Percentiles rank a stretch among this genome's conserved stretches.
Conservation (phyloP, 2,888 invertebrate species). For the Timema cristinae region DNA sequence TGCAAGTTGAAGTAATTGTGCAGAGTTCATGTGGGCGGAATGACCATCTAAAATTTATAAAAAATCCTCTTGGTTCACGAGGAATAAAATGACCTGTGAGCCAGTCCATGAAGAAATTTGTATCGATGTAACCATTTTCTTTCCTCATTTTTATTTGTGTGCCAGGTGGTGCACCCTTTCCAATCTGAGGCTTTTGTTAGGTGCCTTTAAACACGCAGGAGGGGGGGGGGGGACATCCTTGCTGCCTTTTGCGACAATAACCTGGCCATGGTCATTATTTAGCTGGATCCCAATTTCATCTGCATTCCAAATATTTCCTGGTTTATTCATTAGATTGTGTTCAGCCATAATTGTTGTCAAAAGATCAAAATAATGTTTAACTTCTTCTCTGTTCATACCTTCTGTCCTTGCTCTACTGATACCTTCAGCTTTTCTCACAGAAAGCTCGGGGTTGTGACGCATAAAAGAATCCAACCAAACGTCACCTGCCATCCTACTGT, state of each 20-base stretch:
- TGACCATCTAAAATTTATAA: conserved; percentile 38
- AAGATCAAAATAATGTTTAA: conserved; percentile 35
- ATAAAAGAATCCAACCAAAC: too few species aligned
- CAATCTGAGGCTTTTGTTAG: conserved; percentile 35
- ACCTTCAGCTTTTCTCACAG: too few species aligned
- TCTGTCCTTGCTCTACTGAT: too few species aligned
- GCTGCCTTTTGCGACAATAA: too few species aligned
- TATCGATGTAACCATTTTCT: conserved; percentile 34
- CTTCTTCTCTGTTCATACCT: conserved; percentile 36
- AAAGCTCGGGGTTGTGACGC: too few species aligned
- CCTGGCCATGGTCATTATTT: conserved; percentile 16
- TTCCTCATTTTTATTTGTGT: conserved; percentile 30
- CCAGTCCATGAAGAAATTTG: conserved; percentile 34
- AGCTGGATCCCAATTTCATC: neutral
- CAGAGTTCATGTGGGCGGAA: conserved; percentile 33
- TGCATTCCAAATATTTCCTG: neutral
- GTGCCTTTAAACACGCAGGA: neutral
- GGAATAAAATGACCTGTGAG: conserved; percentile 33
- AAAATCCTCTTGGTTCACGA: conserved; percentile 34
- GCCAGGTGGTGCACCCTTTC: conserved; percentile 31
- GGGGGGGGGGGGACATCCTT: conserved; percentile 7
- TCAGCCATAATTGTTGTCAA: conserved; percentile 34
- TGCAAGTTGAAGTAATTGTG: conserved; percentile 21
- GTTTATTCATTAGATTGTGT: conserved; percentile 19
- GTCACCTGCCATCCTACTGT: conserved; percentile 19